These are phyloP conservation scores for Globodera ellingtonae DNA, from an alignment of 1,140 invertebrate species.

Conservation along the genomic window DNA sequence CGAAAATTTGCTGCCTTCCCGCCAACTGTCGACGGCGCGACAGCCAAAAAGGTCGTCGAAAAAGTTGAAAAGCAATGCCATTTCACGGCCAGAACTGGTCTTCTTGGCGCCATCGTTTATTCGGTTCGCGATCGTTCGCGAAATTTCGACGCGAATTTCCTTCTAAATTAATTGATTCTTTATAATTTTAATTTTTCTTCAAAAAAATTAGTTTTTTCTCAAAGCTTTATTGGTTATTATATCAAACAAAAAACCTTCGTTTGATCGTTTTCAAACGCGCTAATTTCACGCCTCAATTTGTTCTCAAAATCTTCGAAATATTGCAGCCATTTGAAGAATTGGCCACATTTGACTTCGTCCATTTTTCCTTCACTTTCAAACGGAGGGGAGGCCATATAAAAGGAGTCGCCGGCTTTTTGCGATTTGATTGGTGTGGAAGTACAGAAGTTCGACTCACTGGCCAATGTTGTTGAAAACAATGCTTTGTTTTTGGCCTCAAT, in stretches of 20 bases:
- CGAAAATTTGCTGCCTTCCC: constrained; percentile 6
- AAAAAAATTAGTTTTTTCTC: too few relatives aligned
- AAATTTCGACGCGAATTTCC: constrained; percentile 19
- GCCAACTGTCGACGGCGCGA: background rate
- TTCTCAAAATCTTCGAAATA: background rate
- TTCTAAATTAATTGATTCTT: background rate
- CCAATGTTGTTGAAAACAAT: background rate
- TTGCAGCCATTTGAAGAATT: background rate
- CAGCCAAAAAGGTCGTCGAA: constrained; percentile 8
- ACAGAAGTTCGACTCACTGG: background rate
- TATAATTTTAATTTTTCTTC: background rate
- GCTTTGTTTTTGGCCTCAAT: background rate
- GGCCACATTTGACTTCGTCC: background rate
- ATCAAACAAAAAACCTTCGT: background rate
- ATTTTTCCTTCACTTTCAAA: background rate
- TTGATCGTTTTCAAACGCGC: background rate
- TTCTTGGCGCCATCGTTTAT: constrained; percentile 24
- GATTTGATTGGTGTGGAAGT: constrained; percentile 6
- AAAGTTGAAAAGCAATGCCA: constrained; percentile 9
- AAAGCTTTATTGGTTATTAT: too few relatives aligned
- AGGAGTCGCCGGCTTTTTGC: background rate
- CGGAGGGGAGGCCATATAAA: background rate
- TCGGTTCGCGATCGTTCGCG: constrained; percentile 14
- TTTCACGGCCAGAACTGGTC: constrained; percentile 1
- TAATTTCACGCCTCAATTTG: background rate